These are phyloP conservation scores for Melanogrammus aeglefinus DNA, from an alignment of 2,797 vertebrate species.

Conservation along the genomic window DNA sequence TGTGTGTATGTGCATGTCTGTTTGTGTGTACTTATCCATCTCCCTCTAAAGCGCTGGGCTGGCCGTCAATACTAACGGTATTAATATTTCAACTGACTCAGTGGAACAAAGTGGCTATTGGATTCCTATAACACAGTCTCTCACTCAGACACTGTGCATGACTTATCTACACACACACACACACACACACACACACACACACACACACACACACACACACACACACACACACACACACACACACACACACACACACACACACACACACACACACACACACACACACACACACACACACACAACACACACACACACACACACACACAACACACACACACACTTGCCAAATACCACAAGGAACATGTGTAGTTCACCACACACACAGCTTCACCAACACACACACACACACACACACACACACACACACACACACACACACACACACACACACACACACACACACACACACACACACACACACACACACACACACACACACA, in stretches of 20 bases:
- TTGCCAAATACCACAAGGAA: too few relatives aligned
- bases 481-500: conserved; percentile 24
- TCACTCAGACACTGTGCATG: conserved; percentile 48
- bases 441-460: conserved; percentile 25
- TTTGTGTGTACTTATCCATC: conserved; percentile 10
- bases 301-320: too few relatives aligned
- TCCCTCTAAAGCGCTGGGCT: conserved; percentile 8
- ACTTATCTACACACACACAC: conserved; percentile 10
- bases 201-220: conserved; percentile 11
- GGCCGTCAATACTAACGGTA: conserved; percentile 46
- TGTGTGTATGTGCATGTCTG: neutral
- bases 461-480: conserved; percentile 44
- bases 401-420: conserved; percentile 36
- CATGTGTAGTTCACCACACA: too few relatives aligned
- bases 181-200: conserved; percentile 18
- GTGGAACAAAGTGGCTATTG: conserved; percentile 56
- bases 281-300: conserved; percentile 36
- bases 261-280: conserved; percentile 20
- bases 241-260: conserved; percentile 7
- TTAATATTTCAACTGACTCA: conserved; percentile 63
- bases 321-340: too few relatives aligned
- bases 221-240: conserved; percentile 3
- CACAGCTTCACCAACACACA: too few relatives aligned
- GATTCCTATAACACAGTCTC: conserved; percentile 52
- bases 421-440: conserved; percentile 29